A percentile compares a stretch with the other conserved stretches of the same genome.
Evolutionary conservation across 1,140 invertebrate species (phyloP).

Genomic region (Leptinotarsa lineolata): DNA sequence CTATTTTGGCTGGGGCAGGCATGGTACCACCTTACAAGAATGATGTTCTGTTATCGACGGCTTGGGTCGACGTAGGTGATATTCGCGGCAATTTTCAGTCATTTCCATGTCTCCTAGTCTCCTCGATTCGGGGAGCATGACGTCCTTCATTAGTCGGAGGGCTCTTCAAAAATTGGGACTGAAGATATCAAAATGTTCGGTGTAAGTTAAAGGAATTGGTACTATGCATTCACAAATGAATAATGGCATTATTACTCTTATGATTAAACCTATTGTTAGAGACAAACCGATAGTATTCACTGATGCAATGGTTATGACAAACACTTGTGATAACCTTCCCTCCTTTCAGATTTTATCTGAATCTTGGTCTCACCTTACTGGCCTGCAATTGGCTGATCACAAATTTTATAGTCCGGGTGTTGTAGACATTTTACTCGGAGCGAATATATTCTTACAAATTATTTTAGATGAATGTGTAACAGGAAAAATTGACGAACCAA

Average conservation of each 20-base stretch:
- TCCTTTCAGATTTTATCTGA: background rate
- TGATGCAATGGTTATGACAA: conserved; percentile 2
- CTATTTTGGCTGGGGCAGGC: background rate
- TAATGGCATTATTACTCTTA: background rate
- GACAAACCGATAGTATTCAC: background rate
- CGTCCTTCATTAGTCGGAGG: background rate
- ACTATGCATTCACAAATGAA: background rate
- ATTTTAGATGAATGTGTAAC: background rate
- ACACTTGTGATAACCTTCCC: conserved; percentile 9
- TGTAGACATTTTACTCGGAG: conserved; percentile 23
- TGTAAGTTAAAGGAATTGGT: background rate
- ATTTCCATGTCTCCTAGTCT: background rate
- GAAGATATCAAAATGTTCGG: background rate
- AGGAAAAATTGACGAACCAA: background rate
- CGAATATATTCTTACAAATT: conserved; percentile 26
- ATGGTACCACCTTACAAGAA: background rate
- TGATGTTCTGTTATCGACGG: background rate
- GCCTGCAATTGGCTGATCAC: conserved; percentile 21
- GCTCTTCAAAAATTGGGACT: background rate
- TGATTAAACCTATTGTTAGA: background rate
- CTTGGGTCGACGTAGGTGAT: background rate
- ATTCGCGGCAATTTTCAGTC: background rate
- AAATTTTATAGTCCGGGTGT: conserved; percentile 13
- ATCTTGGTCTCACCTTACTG: background rate
- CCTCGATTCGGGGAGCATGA: conserved; percentile 1